phyloP scores from a whole-genome alignment of 2,888 invertebrate genomes.

The Brachyptera putata region DNA sequence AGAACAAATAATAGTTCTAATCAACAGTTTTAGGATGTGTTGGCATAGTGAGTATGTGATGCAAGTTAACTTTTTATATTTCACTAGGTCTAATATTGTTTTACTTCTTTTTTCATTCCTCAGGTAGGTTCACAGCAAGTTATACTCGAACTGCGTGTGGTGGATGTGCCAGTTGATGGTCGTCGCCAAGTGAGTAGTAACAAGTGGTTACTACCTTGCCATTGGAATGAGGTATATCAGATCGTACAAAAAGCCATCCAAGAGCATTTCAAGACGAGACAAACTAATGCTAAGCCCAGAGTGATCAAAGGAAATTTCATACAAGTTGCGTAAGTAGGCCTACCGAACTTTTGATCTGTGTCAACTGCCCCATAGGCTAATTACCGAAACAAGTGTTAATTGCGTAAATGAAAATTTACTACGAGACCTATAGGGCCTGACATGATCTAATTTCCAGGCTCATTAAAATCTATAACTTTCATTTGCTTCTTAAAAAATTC shows the following conservation, averaged over 20 bases:
- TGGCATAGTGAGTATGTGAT: too few species aligned
- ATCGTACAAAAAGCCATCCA: neutral
- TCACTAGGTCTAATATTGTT: too few species aligned
- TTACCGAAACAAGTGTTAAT: too few species aligned
- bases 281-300: neutral
- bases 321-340: neutral
- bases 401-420: too few species aligned
- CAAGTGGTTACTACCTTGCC: neutral
- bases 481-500: neutral
- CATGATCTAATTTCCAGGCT: too few species aligned
- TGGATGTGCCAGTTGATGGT: neutral
- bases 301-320: neutral
- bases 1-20: too few species aligned
- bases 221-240: slow-evolving; percentile 3
- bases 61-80: too few species aligned
- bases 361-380: too few species aligned
- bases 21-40: too few species aligned
- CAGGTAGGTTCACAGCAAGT: neutral
- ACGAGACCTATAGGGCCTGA: too few species aligned
- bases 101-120: too few species aligned
- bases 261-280: neutral
- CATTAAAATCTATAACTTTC: too few species aligned
- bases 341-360: neutral
- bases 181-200: neutral
- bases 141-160: neutral